Evolutionary conservation across 2,888 invertebrate genomes (phyloP), one percentile per base, ranked within the genome.

Genomic region (Sesia apiformis): DNA sequence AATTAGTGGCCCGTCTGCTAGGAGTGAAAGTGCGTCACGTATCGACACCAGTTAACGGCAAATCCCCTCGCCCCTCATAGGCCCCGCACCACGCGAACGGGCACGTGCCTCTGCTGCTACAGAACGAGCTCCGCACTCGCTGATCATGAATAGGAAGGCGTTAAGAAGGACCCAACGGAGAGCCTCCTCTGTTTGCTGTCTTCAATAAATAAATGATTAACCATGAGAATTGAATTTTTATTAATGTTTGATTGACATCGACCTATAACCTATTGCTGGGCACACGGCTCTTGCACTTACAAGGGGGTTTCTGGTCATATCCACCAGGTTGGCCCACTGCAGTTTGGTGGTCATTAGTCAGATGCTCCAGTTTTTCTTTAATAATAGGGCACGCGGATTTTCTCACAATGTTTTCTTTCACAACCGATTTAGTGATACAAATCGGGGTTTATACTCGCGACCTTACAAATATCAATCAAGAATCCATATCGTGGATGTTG

Each of bases 1-100:
- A 91, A 66, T 78, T 96, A 52, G 93, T 95, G 5, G 76, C 77
- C 0, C 72, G 77, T 6, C 76, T 74, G 4, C 56, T 81, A 52
- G 86, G 86, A 3, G 60, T 72, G 40, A 72, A 76, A 55, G 64
- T 76, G 4, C 66, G 67, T 39, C 69, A 70, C n/a, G 52, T 72
- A 38, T 70, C 70, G 4, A 62, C 65, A 0, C 54, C 64, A 2
- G 53, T 61, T 4, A 72, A 73, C 52, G 65, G 67, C 3, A 75
- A 66, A 57, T 64, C 71, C 0, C 62, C 72, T 6, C 46, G 8
- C 8, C 46, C n/a, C n/a, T n/a, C n/a, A n/a, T n/a, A 8, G 4
- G 4, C 46, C 46, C 46, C 46, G 4, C 50, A n/a, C 5, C 23
- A 39, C 38, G 39, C 61, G 4, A 73, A 74, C 52, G 65, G 68